Percentiles rank a stretch among this genome's conserved stretches.
Evolutionary conservation across 2,113 vertebrate genomes (phyloP).

Genomic region (Athene cunicularia): DNA sequence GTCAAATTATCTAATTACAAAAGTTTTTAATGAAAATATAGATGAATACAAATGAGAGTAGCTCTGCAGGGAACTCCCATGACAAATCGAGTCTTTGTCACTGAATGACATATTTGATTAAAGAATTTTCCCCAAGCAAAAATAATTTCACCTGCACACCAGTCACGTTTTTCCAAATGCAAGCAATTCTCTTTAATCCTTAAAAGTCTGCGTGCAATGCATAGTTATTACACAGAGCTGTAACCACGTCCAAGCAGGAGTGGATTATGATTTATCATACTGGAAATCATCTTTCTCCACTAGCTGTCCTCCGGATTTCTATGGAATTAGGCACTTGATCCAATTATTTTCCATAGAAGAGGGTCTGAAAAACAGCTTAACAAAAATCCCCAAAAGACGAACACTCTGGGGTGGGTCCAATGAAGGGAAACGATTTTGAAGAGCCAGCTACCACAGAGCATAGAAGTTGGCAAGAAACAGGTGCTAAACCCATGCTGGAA

Average conservation of each 20-base stretch:
- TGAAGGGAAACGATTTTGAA: neutral
- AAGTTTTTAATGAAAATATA: slow-evolving; percentile 32
- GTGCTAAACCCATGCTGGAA: neutral
- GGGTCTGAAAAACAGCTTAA: neutral
- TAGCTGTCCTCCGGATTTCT: neutral
- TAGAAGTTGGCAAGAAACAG: neutral
- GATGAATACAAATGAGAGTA: slow-evolving; percentile 20
- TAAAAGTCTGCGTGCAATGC: neutral
- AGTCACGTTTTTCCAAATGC: neutral
- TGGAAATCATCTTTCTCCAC: neutral
- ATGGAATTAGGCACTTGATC: neutral
- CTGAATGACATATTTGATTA: slow-evolving; percentile 4
- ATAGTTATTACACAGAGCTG: neutral
- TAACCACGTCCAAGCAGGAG: neutral
- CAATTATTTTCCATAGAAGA: neutral
- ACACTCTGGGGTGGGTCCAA: neutral
- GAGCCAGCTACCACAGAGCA: neutral
- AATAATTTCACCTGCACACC: neutral
- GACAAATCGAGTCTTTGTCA: neutral
- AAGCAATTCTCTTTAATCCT: slow-evolving; percentile 21
- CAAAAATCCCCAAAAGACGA: neutral
- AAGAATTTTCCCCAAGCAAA: slow-evolving; percentile 35
- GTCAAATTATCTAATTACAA: slow-evolving; percentile 38
- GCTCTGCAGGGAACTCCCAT: slow-evolving; percentile 34
- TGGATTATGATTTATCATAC: neutral